Base-by-base conservation (phyloP, 2,113 vertebrate species). In the Rhinolophus ferrumequinum region DNA sequence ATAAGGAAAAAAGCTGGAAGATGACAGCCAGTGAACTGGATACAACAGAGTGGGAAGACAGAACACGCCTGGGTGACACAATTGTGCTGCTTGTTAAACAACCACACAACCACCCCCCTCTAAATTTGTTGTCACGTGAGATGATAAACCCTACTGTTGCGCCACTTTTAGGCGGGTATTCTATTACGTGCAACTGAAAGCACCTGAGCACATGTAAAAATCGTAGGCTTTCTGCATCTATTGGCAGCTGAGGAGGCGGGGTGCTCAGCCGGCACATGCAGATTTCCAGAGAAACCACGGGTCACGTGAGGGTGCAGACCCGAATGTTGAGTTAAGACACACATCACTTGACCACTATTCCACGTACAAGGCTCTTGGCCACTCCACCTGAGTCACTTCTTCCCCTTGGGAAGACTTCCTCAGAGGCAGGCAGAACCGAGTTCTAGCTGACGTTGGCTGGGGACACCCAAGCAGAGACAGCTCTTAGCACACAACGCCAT, bases 81-180 rank as follows among this genome's bases (percentile, higher is more conserved):
- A 2, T 0, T 1, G 26, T 35, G 26, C 58, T 5, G 24, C 62
- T 38, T 33, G 14, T 16, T 10, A 41, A 24, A 16, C 62, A 35
- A 6, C 16, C 6, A 1, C 0, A 2, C 22, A 24, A 8, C n/a
- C 35, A 15, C 2, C 44, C 4, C 0, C n/a, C 44, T n/a, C 64
- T 30, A 21, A 0, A 12, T 7, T 2, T 62, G 41, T 18, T 16
- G 13, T 18, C 18, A 3, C 0, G 4, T 6, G 52, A 62, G 84
- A 44, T 2, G n/a, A 54, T 3, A 4, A 50, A 33, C 30, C 44
- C 7, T 14, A 11, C 1, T 3, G 8, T 4, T 1, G 44, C 24
- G 33, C 64, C 30, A 1, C 14, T 38, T 13, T 13, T 0, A 0
- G 18, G n/a, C 6, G 35, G 47, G 16, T 0, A 13, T 4, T 38